Conservation (phyloP, 1,140 invertebrate species). For the Oncopodura yosiiana region DNA sequence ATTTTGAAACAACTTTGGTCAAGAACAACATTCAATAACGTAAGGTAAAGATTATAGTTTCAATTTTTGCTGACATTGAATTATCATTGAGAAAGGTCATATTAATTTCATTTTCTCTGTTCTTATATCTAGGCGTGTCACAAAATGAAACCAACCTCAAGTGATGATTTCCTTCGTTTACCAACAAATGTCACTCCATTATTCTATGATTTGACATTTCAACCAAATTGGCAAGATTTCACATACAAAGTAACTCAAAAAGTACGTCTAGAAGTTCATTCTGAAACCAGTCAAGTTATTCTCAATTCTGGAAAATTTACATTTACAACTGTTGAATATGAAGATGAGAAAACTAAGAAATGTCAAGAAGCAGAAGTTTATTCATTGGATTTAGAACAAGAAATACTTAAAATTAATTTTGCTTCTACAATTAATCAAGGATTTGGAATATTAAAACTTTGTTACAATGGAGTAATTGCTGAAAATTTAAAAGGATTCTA, state of each 20-base stretch:
- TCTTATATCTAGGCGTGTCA: neutral
- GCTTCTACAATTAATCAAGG: conserved; percentile 51
- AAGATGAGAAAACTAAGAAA: conserved; percentile 36
- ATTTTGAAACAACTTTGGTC: too few species aligned
- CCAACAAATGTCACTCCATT: conserved; percentile 63
- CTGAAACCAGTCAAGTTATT: conserved; percentile 57
- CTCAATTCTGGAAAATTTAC: conserved; percentile 70
- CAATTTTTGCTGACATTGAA: too few species aligned
- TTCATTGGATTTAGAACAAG: conserved; percentile 50
- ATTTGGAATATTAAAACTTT: conserved; percentile 54
- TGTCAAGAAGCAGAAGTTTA: conserved; percentile 46
- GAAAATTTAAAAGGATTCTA: conserved; percentile 94
- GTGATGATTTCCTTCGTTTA: conserved; percentile 60
- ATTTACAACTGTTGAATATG: conserved; percentile 50
- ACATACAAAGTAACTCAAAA: conserved; percentile 68
- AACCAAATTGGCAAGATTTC: conserved; percentile 69
- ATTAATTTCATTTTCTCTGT: too few species aligned
- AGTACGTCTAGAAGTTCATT: conserved; percentile 62
- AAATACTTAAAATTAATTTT: conserved; percentile 60
- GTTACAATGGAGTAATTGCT: conserved; percentile 77
- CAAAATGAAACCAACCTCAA: neutral
- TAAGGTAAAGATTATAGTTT: too few species aligned
- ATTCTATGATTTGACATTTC: conserved; percentile 69
- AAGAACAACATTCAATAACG: too few species aligned
- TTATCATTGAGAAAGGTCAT: too few species aligned